Conservation (phyloP, 2,888 invertebrate species). For the Caenorhabditis wallacei region DNA sequence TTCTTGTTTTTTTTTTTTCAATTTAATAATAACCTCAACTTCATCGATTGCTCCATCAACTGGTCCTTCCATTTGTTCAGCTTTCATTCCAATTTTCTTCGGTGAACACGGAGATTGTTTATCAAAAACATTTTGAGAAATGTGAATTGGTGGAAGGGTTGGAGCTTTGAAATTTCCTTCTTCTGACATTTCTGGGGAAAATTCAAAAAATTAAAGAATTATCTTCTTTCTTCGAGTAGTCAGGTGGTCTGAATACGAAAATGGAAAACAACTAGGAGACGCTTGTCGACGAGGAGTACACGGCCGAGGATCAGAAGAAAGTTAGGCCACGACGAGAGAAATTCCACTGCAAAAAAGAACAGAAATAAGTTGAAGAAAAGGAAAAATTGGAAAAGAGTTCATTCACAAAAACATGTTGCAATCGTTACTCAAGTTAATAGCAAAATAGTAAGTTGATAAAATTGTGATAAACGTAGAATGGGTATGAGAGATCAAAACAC, state of each 20-base stretch:
- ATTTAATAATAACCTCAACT: slow-evolving; percentile 32
- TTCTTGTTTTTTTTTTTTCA: not conserved
- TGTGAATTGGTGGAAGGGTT: slow-evolving; percentile 35
- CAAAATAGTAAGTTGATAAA: slow-evolving; percentile 43
- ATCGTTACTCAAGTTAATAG: slow-evolving; percentile 31
- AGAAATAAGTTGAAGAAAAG: not conserved
- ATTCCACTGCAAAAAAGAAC: slow-evolving; percentile 1
- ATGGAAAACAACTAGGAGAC: not conserved
- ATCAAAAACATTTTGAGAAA: slow-evolving; percentile 13
- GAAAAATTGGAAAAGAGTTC: slow-evolving; percentile 23
- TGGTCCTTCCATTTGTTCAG: slow-evolving; percentile 58
- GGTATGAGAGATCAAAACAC: slow-evolving; percentile 36
- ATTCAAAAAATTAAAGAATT: not conserved
- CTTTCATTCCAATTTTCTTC: slow-evolving; percentile 44
- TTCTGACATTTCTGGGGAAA: slow-evolving; percentile 13
- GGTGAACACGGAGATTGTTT: slow-evolving; percentile 10
- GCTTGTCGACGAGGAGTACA: slow-evolving; percentile 12
- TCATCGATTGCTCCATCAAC: slow-evolving; percentile 51
- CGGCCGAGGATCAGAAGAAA: not conserved
- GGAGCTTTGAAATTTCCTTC: slow-evolving; percentile 59
- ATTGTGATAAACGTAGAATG: slow-evolving; percentile 20
- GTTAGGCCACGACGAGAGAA: slow-evolving; percentile 10
- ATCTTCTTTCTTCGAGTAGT: not conserved
- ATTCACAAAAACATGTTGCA: slow-evolving; percentile 50
- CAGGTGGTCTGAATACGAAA: slow-evolving; percentile 10